Evolutionary conservation across 1,140 invertebrate species (phyloP), one percentile per base, ranked within the genome.

Genomic region (Berghia stephanieae): DNA sequence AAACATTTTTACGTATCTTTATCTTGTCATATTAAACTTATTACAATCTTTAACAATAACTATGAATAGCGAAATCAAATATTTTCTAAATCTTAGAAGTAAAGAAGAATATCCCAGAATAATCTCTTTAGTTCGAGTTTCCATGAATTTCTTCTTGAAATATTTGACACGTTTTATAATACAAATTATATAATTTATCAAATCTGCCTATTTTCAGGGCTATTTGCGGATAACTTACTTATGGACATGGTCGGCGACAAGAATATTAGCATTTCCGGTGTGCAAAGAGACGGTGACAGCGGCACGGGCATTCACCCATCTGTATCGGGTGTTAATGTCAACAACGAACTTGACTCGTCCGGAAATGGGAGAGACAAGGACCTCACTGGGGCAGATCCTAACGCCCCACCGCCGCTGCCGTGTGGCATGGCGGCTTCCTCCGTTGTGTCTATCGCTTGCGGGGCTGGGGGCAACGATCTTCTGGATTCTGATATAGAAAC

Each of bases 211-310:
- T 60, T 43, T 73, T n/a, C 72, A 83, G 82, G 82, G 34, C 49
- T 81, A 13, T 81, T 83, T 75, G 82, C 82, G 49, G 82, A 83
- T 57, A 81, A 79, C 38, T 78, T 83, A 6, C 77, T 83, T 18
- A 80, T 83, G 67, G 80, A 82, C 69, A 82, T 83, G n/a, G 78
- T 83, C 2, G 89, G 83, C 21, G 87, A 87, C 52, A 87, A 88
- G 73, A 86, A 80, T 27, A 69, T 80, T n/a, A 77, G 55, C 70
- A 75, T 71, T n/a, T n/a, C n/a, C n/a, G n/a, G n/a, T n/a, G n/a
- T n/a, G n/a, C n/a, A n/a, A n/a, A n/a, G n/a, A 43, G 74, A 76
- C 21, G 74, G 42, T 49, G n/a, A 36, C 63, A 60, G 34, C 74
- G 68, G 27, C 27, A 21, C 21, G 27, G 52, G 44, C 3, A 75